Percentiles rank a stretch among this genome's conserved stretches.
phyloP scores from a whole-genome alignment of 2,888 invertebrate species.

The Mallateleia sp. region DNA sequence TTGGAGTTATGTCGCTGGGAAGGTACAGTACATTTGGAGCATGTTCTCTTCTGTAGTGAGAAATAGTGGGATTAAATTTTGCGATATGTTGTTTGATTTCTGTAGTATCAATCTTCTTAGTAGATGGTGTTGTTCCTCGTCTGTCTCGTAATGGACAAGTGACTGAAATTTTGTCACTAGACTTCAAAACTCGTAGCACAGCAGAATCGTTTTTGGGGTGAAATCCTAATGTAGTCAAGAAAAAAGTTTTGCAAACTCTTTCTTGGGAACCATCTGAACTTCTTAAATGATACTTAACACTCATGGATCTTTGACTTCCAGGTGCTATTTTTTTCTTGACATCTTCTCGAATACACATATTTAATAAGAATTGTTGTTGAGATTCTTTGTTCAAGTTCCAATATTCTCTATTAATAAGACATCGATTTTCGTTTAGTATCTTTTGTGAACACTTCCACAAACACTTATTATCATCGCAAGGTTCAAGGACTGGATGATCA shows the following conservation, averaged over 20 bases:
- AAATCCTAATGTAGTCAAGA: too few species aligned
- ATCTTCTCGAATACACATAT: constrained; percentile 38
- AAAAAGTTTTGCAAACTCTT: too few species aligned
- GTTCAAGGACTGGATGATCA: too few species aligned
- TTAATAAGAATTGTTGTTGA: constrained; percentile 28
- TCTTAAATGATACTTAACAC: too few species aligned
- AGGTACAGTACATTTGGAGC: constrained; percentile 48
- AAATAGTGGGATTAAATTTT: constrained; percentile 44
- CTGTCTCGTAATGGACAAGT: background rate
- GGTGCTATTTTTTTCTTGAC: constrained; percentile 18
- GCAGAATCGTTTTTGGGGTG: too few species aligned
- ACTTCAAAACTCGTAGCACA: too few species aligned
- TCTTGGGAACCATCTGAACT: too few species aligned
- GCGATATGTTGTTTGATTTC: constrained; percentile 23
- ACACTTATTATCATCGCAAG: too few species aligned
- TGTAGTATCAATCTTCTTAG: constrained; percentile 13
- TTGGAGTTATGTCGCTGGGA: constrained; percentile 25
- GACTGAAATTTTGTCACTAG: constrained; percentile 24
- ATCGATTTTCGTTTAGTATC: background rate
- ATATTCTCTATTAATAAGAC: constrained; percentile 24
- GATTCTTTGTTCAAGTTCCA: constrained; percentile 2
- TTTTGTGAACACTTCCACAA: too few species aligned
- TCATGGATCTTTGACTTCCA: constrained; percentile 3
- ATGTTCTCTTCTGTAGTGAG: constrained; percentile 50
- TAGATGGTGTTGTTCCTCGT: constrained; percentile 26